Evolutionary conservation across 2,888 invertebrate genomes (phyloP).

Genomic region (Drosophila parthenogenetica): DNA sequence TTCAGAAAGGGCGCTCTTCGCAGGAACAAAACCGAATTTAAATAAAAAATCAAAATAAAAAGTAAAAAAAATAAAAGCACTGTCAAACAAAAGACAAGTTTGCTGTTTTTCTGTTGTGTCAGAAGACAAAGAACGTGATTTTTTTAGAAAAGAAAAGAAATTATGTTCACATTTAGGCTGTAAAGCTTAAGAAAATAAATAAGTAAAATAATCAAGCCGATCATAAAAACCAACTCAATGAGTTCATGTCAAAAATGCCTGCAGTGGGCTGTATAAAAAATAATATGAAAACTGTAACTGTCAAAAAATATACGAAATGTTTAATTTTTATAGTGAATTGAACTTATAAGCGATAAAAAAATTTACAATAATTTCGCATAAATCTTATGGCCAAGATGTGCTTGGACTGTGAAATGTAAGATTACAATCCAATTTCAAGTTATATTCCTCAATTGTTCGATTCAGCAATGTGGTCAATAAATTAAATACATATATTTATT

Average conservation of each 20-base stretch:
- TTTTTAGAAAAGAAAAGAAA: slow-evolving; percentile 50
- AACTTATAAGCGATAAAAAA: slow-evolving; percentile 2
- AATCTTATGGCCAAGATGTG: slow-evolving; percentile 21
- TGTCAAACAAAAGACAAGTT: slow-evolving; percentile 34
- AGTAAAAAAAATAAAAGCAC: slow-evolving; percentile 37
- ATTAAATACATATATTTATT: slow-evolving; percentile 4
- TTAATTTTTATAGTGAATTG: slow-evolving; percentile 2
- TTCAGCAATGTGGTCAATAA: slow-evolving; percentile 37
- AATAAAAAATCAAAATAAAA: not conserved
- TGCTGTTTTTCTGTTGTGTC: slow-evolving; percentile 19
- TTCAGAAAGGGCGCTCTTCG: slow-evolving; percentile 40
- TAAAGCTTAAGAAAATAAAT: slow-evolving; percentile 47
- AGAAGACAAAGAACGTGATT: slow-evolving; percentile 75
- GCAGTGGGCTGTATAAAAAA: not conserved
- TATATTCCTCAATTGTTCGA: not conserved
- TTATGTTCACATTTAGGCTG: slow-evolving; percentile 56
- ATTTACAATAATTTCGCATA: slow-evolving; percentile 19
- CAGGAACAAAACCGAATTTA: slow-evolving; percentile 27
- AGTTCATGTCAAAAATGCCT: slow-evolving; percentile 20
- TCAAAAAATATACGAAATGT: not conserved
- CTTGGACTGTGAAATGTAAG: slow-evolving; percentile 22
- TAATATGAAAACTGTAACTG: not conserved
- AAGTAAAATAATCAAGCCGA: slow-evolving; percentile 37
- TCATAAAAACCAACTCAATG: slow-evolving; percentile 13
- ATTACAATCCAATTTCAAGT: slow-evolving; percentile 14